Evolutionary conservation across 2,113 vertebrate genomes (phyloP).

Genomic region (Saguinus imperator): DNA sequence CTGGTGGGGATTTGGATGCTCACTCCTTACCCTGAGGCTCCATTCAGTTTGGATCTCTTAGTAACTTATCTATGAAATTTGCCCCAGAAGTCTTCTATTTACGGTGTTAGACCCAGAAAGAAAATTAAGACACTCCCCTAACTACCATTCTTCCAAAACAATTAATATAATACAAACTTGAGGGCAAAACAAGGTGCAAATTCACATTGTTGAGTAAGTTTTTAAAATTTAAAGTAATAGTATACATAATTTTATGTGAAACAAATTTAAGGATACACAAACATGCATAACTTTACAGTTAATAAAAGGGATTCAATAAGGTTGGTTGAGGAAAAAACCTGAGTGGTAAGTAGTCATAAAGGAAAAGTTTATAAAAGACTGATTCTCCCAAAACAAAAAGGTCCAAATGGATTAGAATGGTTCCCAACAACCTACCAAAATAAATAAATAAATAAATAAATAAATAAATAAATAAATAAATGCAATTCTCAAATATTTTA

Average conservation of each 20-base stretch:
- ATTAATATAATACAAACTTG: background rate
- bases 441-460: background rate
- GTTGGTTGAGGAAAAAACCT: background rate
- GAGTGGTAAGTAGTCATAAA: background rate
- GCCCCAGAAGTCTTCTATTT: background rate
- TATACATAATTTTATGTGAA: background rate
- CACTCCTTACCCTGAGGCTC: background rate
- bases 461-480: background rate
- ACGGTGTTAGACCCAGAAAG: background rate
- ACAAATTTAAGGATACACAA: background rate
- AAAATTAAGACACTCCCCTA: background rate
- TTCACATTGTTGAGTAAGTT: background rate
- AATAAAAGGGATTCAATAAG: background rate
- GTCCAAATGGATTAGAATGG: background rate
- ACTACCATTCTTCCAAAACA: background rate
- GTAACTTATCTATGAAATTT: background rate
- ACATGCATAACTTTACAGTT: background rate
- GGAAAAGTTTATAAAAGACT: background rate
- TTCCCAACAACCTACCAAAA: background rate
- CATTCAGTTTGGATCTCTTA: background rate
- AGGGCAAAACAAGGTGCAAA: background rate
- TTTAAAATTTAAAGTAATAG: background rate
- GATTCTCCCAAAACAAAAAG: conserved; percentile 21
- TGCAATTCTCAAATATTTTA: conserved; percentile 1
- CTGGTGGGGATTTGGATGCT: background rate